A percentile compares a stretch with the other conserved stretches of the same genome.
phyloP scores from a whole-genome alignment of 2,888 invertebrate species.

The Stictocephala bisonia region DNA sequence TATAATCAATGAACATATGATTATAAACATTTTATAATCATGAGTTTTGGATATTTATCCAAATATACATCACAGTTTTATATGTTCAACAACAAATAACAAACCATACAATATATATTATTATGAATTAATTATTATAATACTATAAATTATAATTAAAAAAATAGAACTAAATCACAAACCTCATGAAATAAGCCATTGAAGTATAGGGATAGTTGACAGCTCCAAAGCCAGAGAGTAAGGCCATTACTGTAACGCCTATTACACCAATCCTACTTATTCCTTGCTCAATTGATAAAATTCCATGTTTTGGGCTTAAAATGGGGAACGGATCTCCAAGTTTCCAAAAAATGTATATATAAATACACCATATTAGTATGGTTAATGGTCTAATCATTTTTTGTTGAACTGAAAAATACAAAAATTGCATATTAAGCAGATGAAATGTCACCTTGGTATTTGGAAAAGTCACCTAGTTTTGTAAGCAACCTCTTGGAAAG shows the following conservation, averaged over 20 bases:
- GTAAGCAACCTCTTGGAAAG: too few species aligned
- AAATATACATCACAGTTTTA: too few species aligned
- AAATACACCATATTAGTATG: constrained; percentile 86
- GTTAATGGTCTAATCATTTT: constrained; percentile 84
- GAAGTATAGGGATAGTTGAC: constrained; percentile 99
- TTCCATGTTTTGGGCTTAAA: constrained; percentile 94
- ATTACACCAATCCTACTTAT: constrained; percentile 98
- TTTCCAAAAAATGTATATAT: constrained; percentile 98
- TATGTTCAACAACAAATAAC: not conserved
- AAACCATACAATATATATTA: too few species aligned
- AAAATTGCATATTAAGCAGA: too few species aligned
- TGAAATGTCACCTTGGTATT: too few species aligned
- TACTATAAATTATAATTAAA: not conserved
- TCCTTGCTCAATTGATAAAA: constrained; percentile 85
- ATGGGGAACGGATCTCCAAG: constrained; percentile 99
- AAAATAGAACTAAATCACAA: too few species aligned
- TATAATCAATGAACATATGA: too few species aligned
- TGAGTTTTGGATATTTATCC: too few species aligned
- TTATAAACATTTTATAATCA: too few species aligned
- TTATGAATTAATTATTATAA: not conserved
- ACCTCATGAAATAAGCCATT: constrained; percentile 97
- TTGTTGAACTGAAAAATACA: constrained; percentile 74
- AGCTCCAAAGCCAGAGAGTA: constrained; percentile 98
- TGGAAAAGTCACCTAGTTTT: too few species aligned
- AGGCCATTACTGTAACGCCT: constrained; percentile 99